Percentiles rank a stretch among this genome's conserved stretches.
phyloP scores from a whole-genome alignment of 2,113 vertebrate species.

The Platysternon megacephalum region DNA sequence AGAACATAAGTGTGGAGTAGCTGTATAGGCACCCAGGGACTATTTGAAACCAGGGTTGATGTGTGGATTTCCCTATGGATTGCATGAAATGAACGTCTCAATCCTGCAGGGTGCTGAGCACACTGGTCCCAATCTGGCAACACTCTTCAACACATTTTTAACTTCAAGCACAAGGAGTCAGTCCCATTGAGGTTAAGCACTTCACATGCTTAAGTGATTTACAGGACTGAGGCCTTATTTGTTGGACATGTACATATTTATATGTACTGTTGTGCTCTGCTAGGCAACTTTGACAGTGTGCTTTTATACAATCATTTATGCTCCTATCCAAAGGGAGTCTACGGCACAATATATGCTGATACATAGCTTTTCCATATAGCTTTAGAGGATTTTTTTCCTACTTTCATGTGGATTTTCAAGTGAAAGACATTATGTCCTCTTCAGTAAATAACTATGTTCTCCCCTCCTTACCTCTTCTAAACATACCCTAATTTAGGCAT shows the following conservation, averaged over 20 bases:
- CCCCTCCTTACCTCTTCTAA: conserved; percentile 23
- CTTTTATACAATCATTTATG: not conserved
- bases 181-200: not conserved
- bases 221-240: not conserved
- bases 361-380: fast-evolving
- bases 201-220: not conserved
- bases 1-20: not conserved
- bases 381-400: not conserved
- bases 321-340: not conserved
- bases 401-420: not conserved
- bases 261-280: not conserved
- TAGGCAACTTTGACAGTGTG: not conserved
- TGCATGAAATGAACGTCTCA: not conserved
- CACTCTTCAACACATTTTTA: not conserved
- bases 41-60: not conserved
- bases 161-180: not conserved
- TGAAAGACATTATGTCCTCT: not conserved
- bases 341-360: not conserved
- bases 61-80: not conserved
- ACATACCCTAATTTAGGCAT: conserved; percentile 64
- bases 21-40: not conserved
- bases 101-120: not conserved
- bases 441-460: conserved; percentile 2
- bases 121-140: not conserved
- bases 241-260: fast-evolving